Evolutionary conservation across 2,888 invertebrate species (phyloP).

Genomic region (Calliphora vomitoria): DNA sequence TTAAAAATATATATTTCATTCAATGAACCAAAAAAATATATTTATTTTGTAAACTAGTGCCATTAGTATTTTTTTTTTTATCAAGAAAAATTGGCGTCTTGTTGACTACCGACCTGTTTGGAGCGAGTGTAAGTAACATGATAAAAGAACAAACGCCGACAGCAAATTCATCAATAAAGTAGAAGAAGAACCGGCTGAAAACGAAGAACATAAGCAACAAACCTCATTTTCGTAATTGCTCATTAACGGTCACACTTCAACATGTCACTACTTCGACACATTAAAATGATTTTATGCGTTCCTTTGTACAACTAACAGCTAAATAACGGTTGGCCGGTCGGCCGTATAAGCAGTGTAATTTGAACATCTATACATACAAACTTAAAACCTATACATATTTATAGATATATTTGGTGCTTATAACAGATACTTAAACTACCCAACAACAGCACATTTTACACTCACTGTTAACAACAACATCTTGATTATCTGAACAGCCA

Average conservation of each 20-base stretch:
- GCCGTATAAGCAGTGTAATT: conserved; percentile 6
- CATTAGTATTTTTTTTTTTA: neutral
- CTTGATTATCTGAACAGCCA: conserved; percentile 63
- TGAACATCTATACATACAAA: conserved; percentile 34
- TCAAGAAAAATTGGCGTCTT: conserved; percentile 45
- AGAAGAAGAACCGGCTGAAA: conserved; percentile 54
- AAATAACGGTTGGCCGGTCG: conserved; percentile 10
- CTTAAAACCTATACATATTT: too few relatives aligned
- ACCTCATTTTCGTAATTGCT: conserved; percentile 80
- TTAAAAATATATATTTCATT: too few relatives aligned
- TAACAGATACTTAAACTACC: conserved; percentile 11
- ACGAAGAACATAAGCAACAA: conserved; percentile 79
- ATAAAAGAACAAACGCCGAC: conserved; percentile 40
- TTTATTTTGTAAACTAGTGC: too few relatives aligned
- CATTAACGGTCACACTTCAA: conserved; percentile 84
- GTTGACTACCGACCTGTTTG: conserved; percentile 3
- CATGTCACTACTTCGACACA: conserved; percentile 70
- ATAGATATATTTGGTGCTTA: conserved; percentile 6
- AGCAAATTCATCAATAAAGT: conserved; percentile 5
- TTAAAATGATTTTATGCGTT: conserved; percentile 55
- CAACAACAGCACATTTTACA: conserved; percentile 15
- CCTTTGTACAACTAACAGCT: conserved; percentile 13
- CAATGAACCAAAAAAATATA: too few relatives aligned
- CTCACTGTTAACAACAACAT: conserved; percentile 14
- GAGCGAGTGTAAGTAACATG: neutral